Base-by-base conservation (phyloP, 2,888 invertebrate species). In the Dioctria rufipes region DNA sequence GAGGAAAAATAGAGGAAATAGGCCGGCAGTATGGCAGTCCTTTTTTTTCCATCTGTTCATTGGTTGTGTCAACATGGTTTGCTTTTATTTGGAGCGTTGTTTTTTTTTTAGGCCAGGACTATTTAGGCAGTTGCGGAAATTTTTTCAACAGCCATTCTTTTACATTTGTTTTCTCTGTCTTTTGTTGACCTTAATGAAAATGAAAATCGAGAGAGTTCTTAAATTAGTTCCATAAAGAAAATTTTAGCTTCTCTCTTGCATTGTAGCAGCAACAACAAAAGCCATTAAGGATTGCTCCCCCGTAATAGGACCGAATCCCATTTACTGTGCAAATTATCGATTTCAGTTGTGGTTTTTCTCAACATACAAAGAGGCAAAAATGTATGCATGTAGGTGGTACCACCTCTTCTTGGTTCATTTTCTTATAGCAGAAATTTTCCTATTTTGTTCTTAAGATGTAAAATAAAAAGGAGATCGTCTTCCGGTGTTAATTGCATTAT, bases 401-500 rank as follows among this genome's bases (percentile, higher is more conserved):
- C 46, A 8, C 25, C 25, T 25, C 25, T 25, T 25, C 25, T 25
- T 25, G 25, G 25, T 25, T 25, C 25, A 25, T 25, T 25, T 25
- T 25, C 25, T 25, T 25, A 25, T 25, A 25, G 25, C 25, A 25
- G 25, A 25, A 0, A 25, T 25, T 25, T 25, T 25, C 25, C 25
- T 25, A 25, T 25, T 25, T 25, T 25, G 25, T 25, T 25, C 25
- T 25, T 25, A 25, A 25, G 25, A 25, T 25, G 25, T 25, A 25
- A 25, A 25, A 25, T 25, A 25, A 25, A 40, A 40, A 54, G 60
- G 73, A 60, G 75, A 75, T 43, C 75, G 60, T 46, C 67, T 80
- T 73, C 80, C 73, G 80, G 80, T 80, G 80, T 80, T 80, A 80
- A 80, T 80, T 80, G 69, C 80, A 80, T 80, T 80, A 71, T 61